phyloP scores from a whole-genome alignment of 2,113 vertebrate genomes.

The Hirundichthys speculiger region DNA sequence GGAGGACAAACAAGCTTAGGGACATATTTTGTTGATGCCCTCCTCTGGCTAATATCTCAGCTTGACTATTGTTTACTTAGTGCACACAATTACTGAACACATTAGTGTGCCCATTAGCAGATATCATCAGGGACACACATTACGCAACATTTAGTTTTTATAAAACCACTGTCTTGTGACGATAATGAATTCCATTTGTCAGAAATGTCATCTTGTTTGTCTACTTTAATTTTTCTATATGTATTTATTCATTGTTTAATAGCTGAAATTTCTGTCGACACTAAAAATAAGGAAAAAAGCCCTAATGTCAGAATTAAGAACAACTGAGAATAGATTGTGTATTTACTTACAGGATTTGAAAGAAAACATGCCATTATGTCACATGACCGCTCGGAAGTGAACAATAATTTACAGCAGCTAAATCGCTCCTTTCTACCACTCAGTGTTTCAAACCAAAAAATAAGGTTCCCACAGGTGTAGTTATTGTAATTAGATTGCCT shows the following conservation, averaged over 20 bases:
- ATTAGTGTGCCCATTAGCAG: slow-evolving; percentile 46
- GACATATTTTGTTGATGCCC: slow-evolving; percentile 60
- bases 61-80: slow-evolving; percentile 60
- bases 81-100: slow-evolving; percentile 58
- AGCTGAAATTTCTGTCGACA: background rate
- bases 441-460: slow-evolving; percentile 64
- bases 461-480: slow-evolving; percentile 71
- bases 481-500: slow-evolving; percentile 74
- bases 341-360: background rate
- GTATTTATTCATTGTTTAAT: background rate
- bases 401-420: slow-evolving; percentile 65
- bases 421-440: slow-evolving; percentile 53
- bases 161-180: slow-evolving; percentile 1
- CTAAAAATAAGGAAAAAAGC: background rate
- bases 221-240: too few species aligned
- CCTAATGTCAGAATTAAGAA: slow-evolving; percentile 1
- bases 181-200: slow-evolving; percentile 14
- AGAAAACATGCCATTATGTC: slow-evolving; percentile 16
- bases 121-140: slow-evolving; percentile 45
- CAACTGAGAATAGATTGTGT: background rate
- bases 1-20: slow-evolving; percentile 61
- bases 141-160: slow-evolving; percentile 30
- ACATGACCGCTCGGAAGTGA: slow-evolving; percentile 24
- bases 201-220: slow-evolving; percentile 4
- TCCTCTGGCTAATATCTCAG: slow-evolving; percentile 66